phyloP scores from a whole-genome alignment of 2,888 invertebrate species.

The Harpagoxenus sublaevis region DNA sequence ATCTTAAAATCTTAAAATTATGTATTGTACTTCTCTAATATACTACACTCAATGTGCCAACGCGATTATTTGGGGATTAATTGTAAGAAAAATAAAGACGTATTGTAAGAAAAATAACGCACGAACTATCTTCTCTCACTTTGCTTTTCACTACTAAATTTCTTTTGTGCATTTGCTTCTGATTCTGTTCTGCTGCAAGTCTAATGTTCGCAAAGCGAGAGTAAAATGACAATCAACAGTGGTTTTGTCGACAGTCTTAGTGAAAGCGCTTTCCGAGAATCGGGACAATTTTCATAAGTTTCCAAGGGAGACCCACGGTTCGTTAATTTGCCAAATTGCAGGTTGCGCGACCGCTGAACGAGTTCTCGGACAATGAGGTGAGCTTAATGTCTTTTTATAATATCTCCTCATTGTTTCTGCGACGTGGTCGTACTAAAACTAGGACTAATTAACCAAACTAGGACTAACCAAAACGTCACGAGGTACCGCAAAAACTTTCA shows the following conservation, averaged over 20 bases:
- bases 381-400: slow-evolving; percentile 15
- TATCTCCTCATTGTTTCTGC: background rate
- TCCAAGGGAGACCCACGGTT: slow-evolving; percentile 4
- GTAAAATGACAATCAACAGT: slow-evolving; percentile 30
- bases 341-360: slow-evolving; percentile 20
- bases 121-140: background rate
- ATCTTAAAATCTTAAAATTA: background rate
- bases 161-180: background rate
- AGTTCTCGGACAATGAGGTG: slow-evolving; percentile 22
- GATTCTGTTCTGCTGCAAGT: background rate
- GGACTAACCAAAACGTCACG: background rate
- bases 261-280: slow-evolving; percentile 57
- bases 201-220: slow-evolving; percentile 50
- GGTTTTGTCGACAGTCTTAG: slow-evolving; percentile 20
- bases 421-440: background rate
- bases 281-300: slow-evolving; percentile 25
- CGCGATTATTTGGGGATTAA: background rate
- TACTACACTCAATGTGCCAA: background rate
- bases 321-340: slow-evolving; percentile 26
- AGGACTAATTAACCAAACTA: background rate
- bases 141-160: background rate
- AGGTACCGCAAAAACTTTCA: background rate
- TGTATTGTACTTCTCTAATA: background rate
- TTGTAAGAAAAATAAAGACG: background rate
- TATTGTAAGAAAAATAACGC: background rate